A percentile compares a stretch with the other conserved stretches of the same genome.
phyloP scores from a whole-genome alignment of 1,140 invertebrate species.

The Hypsibius dujardini region DNA sequence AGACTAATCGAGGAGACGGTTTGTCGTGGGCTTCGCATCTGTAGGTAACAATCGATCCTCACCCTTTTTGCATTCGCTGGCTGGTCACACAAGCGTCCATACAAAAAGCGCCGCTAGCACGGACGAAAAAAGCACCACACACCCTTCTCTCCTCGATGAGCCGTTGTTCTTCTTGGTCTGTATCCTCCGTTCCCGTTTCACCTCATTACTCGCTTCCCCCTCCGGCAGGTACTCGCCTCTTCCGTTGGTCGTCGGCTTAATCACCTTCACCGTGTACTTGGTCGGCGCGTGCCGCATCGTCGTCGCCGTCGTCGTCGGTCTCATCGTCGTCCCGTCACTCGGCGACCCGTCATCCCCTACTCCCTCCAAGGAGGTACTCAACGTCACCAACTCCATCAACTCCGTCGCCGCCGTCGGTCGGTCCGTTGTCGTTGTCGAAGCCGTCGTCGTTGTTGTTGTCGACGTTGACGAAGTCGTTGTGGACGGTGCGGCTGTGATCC shows the following conservation, averaged over 20 bases:
- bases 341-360: not conserved
- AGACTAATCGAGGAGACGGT: no score
- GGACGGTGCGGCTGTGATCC: not conserved
- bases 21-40: no score
- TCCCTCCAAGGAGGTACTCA: not conserved
- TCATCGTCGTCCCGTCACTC: no score
- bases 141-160: not conserved
- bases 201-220: slow-evolving; percentile 6
- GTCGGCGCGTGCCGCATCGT: not conserved
- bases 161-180: not conserved
- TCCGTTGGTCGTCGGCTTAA: not conserved
- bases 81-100: no score
- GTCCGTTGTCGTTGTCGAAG: not conserved
- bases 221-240: not conserved
- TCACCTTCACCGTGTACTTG: slow-evolving; percentile 7
- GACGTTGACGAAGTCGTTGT: not conserved
- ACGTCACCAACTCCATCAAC: not conserved
- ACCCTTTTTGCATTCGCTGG: no score
- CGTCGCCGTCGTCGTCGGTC: not conserved
- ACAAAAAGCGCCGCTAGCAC: no score
- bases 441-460: not conserved
- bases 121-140: not conserved
- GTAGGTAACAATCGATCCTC: no score
- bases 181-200: not conserved
- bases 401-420: not conserved